These are phyloP conservation scores for Actinia equina DNA, from an alignment of 64 coral and sea anemone species.

Conservation along the genomic window DNA sequence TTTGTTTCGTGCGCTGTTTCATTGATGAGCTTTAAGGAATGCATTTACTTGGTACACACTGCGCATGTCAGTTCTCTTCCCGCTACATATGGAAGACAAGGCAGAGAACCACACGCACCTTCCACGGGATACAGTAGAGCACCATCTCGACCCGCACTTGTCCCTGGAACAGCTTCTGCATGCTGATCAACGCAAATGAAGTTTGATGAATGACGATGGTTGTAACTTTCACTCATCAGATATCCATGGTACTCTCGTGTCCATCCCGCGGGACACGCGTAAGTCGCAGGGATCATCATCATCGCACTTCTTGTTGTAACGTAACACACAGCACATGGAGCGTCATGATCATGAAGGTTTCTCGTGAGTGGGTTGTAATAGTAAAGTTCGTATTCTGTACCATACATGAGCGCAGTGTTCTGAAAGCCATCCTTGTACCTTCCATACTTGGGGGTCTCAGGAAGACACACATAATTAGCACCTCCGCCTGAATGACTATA, in stretches of 20 bases:
- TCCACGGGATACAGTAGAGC: slow-evolving; percentile 41
- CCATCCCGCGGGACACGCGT: slow-evolving; percentile 9
- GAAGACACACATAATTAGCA: slow-evolving; percentile 1
- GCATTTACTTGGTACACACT: slow-evolving; percentile 32
- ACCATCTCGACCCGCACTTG: background rate
- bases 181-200: slow-evolving; percentile 44
- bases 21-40: no score
- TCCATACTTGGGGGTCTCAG: slow-evolving; percentile 22
- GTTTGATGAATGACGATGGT: slow-evolving; percentile 12
- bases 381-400: no score
- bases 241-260: no score
- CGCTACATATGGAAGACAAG: slow-evolving; percentile 31
- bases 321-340: no score
- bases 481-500: background rate
- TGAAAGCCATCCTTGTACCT: background rate
- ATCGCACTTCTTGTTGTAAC: no score
- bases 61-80: slow-evolving; percentile 47
- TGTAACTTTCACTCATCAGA: background rate
- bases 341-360: no score
- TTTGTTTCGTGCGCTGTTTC: no score
- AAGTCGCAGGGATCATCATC: no score
- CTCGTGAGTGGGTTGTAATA: no score
- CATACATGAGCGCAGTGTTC: background rate
- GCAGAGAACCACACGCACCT: slow-evolving; percentile 26
- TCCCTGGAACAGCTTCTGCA: slow-evolving; percentile 33